A percentile compares a stretch with the other conserved stretches of the same genome.
Conservation (phyloP, 1,140 invertebrate genomes). For the Tribolium castaneum region DNA sequence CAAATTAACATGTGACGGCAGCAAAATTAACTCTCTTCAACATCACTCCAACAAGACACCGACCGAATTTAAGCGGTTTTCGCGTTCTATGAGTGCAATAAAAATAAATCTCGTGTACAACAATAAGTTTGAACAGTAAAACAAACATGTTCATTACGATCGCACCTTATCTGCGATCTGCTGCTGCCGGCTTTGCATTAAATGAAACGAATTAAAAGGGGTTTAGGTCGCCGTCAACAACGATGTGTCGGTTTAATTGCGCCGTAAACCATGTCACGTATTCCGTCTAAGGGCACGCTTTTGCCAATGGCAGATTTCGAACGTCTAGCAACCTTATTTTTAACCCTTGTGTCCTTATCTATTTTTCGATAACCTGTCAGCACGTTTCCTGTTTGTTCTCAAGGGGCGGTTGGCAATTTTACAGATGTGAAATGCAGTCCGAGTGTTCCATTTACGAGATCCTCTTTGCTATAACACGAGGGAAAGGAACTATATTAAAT, state of each 20-base stretch:
- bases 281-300: neutral
- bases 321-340: constrained; percentile 16
- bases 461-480: neutral
- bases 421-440: constrained; percentile 19
- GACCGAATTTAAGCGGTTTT: neutral
- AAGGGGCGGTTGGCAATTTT: neutral
- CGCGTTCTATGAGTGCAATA: neutral
- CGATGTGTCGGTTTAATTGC: constrained; percentile 20
- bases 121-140: neutral
- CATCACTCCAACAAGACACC: neutral
- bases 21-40: constrained; percentile 15
- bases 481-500: constrained; percentile 21
- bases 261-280: constrained; percentile 17
- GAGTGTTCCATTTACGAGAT: constrained; percentile 12
- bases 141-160: constrained; percentile 27
- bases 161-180: constrained; percentile 13
- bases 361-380: constrained; percentile 26
- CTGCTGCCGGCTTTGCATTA: constrained; percentile 21
- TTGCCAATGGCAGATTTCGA: constrained; percentile 21
- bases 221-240: constrained; percentile 22
- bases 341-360: constrained; percentile 19
- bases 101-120: neutral
- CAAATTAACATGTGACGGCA: constrained; percentile 26
- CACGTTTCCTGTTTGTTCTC: constrained; percentile 29
- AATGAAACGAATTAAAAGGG: constrained; percentile 29